These are phyloP conservation scores for Tetranychus truncatus DNA, from an alignment of 2,888 invertebrate species.

Conservation along the genomic window DNA sequence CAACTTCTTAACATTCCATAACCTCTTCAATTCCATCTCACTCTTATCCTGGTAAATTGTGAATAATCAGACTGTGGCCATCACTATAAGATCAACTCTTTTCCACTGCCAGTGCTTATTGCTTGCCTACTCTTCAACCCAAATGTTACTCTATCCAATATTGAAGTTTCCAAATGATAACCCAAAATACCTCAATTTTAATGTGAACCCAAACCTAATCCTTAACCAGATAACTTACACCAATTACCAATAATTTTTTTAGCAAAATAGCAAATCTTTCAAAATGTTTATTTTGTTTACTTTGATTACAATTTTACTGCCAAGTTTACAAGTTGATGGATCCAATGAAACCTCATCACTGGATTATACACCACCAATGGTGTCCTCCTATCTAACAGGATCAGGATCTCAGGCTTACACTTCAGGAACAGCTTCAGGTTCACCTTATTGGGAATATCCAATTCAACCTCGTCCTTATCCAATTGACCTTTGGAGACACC, in stretches of 20 bases:
- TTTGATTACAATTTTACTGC: not conserved
- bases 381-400: not conserved
- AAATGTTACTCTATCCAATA: not conserved
- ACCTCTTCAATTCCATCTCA: not conserved
- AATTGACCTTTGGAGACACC: slow-evolving; percentile 3
- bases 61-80: not conserved
- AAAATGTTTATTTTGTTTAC: not conserved
- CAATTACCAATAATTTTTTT: not conserved
- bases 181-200: no score
- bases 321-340: not conserved
- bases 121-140: not conserved
- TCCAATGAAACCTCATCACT: not conserved
- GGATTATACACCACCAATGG: not conserved
- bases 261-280: not conserved
- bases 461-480: not conserved
- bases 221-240: not conserved
- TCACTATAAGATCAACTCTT: not conserved
- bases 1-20: no score
- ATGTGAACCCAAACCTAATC: no score
- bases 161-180: no score
- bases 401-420: not conserved
- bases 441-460: not conserved
- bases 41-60: not conserved
- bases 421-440: not conserved
- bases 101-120: not conserved